Base-by-base conservation (phyloP, 2,797 vertebrate species). In the Sebastolobus alascanus region DNA sequence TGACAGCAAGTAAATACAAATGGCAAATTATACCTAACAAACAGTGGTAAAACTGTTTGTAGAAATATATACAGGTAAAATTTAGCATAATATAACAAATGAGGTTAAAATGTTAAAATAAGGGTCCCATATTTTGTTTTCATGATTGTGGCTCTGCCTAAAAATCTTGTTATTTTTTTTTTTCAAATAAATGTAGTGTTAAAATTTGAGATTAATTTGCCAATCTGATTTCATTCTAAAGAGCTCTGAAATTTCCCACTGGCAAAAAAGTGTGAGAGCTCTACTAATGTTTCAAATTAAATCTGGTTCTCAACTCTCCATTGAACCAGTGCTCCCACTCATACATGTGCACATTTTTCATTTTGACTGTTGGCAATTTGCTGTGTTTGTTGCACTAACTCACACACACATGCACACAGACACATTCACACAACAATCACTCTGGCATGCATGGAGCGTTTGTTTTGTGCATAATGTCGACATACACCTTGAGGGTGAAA, bases 401-500 rank as follows among this genome's bases (percentile, higher is more conserved):
- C 63, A 40, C 55, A 2, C 59, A 83, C 29, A 60, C 29, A 60
- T 14, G 18, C 54, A 56, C 59, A n/a, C 37, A 18, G 38, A 82
- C 35, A 60, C 16, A 60, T 22, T 25, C 29, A 33, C 43, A 18
- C 55, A 84, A 27, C 22, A 74, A 59, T 70, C 74, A 67, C n/a
- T 66, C 29, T 58, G 38, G 13, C 38, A 40, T 68, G 52, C 56
- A 29, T 9, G 5, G 38, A 27, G 29, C 13, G 13, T 76, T 77
- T 71, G 52, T 79, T 80, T 70, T 73, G 50, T 68, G 43, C 40
- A 73, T 85, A 78, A 80, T 84, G 35, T 73, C 35, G 60, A 68
- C 64, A 73, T 75, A 83, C 68, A 81, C 77, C 81, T 71, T 74
- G 46, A 70, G 68, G 65, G 14, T 83, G 71, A 68, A 55, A 54